phyloP scores from a whole-genome alignment of 2,797 vertebrate species.

The Rhinella marina region DNA sequence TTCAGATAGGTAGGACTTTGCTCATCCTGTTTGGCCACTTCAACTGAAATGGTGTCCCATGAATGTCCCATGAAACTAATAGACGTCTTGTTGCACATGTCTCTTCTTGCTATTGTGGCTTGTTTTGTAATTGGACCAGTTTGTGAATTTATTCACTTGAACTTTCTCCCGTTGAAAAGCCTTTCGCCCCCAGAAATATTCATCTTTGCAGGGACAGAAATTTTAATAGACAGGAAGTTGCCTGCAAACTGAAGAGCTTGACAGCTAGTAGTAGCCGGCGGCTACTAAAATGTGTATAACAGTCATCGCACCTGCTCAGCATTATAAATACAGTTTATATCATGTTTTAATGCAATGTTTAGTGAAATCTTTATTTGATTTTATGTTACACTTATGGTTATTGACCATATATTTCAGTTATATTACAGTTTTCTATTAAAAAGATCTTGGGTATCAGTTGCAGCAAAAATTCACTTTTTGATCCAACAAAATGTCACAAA shows the following conservation, averaged over 20 bases:
- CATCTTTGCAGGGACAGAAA: neutral
- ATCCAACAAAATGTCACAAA: too few species aligned
- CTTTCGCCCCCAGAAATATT: constrained; percentile 14
- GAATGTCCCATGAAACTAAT: neutral
- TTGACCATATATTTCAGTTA: neutral
- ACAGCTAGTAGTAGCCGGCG: neutral
- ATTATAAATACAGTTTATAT: neutral
- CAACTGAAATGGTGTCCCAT: too few species aligned
- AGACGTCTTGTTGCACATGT: neutral
- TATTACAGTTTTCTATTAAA: too few species aligned
- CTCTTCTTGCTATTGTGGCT: neutral
- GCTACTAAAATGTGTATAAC: neutral
- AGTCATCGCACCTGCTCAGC: neutral
- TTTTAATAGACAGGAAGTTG: neutral
- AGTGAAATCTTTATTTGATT: neutral
- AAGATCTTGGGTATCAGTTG: too few species aligned
- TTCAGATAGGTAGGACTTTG: too few species aligned
- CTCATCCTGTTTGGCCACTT: too few species aligned
- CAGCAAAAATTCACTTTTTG: too few species aligned
- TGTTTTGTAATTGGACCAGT: neutral
- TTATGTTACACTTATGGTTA: neutral
- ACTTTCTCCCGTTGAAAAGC: neutral
- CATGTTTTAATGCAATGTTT: neutral
- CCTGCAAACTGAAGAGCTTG: neutral
- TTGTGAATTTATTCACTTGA: neutral